phyloP scores from a whole-genome alignment of 2,888 invertebrate genomes.

The Drosophila subsilvestris region DNA sequence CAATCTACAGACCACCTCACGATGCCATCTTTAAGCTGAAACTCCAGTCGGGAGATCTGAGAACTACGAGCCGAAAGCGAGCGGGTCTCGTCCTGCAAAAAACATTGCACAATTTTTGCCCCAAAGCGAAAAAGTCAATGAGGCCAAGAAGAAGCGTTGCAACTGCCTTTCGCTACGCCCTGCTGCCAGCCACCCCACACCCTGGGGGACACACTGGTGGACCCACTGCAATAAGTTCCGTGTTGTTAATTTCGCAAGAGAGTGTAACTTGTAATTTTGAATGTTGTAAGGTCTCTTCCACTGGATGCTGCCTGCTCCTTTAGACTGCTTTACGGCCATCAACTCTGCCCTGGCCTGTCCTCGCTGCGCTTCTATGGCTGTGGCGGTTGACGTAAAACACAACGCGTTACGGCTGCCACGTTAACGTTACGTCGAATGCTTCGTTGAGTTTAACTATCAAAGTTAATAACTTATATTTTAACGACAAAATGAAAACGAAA shows the following conservation, averaged over 20 bases:
- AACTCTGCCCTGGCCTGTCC: constrained; percentile 43
- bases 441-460: constrained; percentile 74
- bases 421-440: constrained; percentile 68
- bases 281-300: constrained; percentile 54
- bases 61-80: not conserved
- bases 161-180: not conserved
- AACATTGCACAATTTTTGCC: constrained; percentile 24
- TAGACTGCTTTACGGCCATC: constrained; percentile 57
- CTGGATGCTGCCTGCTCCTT: not conserved
- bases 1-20: not conserved
- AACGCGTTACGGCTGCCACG: constrained; percentile 56
- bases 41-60: not conserved
- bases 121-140: constrained; percentile 64
- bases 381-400: constrained; percentile 66
- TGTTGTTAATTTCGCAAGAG: constrained; percentile 79
- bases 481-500: constrained; percentile 20
- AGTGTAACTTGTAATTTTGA: constrained; percentile 76
- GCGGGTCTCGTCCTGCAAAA: not conserved
- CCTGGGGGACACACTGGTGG: constrained; percentile 1
- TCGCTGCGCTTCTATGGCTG: constrained; percentile 12
- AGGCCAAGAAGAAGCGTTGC: constrained; percentile 27
- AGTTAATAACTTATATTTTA: constrained; percentile 50
- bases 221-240: constrained; percentile 76
- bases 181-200: not conserved
- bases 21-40: not conserved